These are phyloP conservation scores for Mellilla xanthometata DNA, from an alignment of 2,888 invertebrate species.

Conservation along the genomic window DNA sequence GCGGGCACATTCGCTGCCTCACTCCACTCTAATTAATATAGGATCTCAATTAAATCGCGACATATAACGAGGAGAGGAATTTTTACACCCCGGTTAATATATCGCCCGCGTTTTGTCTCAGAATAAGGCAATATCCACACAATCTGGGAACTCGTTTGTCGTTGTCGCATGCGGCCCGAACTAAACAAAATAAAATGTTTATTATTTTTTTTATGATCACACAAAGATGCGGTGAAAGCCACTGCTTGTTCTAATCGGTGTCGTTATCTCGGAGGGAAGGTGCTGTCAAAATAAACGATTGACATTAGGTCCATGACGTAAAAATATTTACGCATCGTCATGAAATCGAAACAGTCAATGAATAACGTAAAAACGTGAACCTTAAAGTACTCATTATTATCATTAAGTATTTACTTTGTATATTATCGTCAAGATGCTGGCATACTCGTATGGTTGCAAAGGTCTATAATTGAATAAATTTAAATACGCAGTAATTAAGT, in stretches of 20 bases:
- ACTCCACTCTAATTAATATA: conserved; percentile 82
- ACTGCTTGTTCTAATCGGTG: conserved; percentile 44
- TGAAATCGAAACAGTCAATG: too few species aligned
- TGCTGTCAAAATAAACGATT: conserved; percentile 31
- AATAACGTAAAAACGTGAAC: too few species aligned
- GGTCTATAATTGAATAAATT: neutral
- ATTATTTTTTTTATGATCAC: conserved; percentile 52
- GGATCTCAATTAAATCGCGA: conserved; percentile 83
- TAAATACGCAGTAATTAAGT: conserved; percentile 1
- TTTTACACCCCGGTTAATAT: conserved; percentile 67
- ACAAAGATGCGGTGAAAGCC: conserved; percentile 45
- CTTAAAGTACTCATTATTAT: too few species aligned
- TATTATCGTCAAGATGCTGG: too few species aligned
- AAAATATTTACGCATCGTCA: too few species aligned
- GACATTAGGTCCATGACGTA: conserved; percentile 15
- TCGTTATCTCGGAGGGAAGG: conserved; percentile 30
- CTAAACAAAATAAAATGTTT: conserved; percentile 51
- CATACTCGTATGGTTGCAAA: neutral
- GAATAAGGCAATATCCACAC: conserved; percentile 64
- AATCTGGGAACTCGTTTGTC: conserved; percentile 66
- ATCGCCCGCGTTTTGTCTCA: conserved; percentile 60
- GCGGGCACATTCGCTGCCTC: conserved; percentile 73
- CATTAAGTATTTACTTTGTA: too few species aligned
- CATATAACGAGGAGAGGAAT: conserved; percentile 74
- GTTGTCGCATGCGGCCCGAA: conserved; percentile 47